A percentile compares a stretch with the other conserved stretches of the same genome.
Conservation (phyloP, 2,113 vertebrate species). For the Setophaga kirtlandii region DNA sequence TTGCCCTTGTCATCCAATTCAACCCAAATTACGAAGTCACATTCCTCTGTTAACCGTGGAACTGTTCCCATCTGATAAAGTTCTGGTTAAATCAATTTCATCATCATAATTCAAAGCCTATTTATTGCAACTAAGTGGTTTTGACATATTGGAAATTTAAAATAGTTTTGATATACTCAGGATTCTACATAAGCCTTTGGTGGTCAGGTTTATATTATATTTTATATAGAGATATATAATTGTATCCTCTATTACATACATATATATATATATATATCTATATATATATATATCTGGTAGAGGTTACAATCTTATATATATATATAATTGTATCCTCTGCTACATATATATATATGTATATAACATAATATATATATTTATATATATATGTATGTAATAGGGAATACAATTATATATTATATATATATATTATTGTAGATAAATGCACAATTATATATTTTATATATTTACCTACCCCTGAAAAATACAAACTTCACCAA, state of each 20-base stretch:
- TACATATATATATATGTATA: too few relatives aligned
- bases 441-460: too few relatives aligned
- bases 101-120: neutral
- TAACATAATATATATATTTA: too few relatives aligned
- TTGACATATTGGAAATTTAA: neutral
- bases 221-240: neutral
- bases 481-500: too few relatives aligned
- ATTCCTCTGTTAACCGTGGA: neutral
- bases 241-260: too few relatives aligned
- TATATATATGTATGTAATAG: too few relatives aligned
- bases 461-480: too few relatives aligned
- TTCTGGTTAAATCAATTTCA: neutral
- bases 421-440: too few relatives aligned
- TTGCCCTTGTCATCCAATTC: neutral
- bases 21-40: neutral
- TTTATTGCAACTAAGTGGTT: neutral
- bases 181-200: neutral
- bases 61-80: neutral
- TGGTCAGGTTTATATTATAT: neutral
- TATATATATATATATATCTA: too few relatives aligned
- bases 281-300: too few relatives aligned
- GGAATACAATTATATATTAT: neutral
- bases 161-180: neutral
- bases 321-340: too few relatives aligned
- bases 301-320: too few relatives aligned